These are phyloP conservation scores for Cepaea hortensis DNA, from an alignment of 2,888 invertebrate genomes.

Conservation along the genomic window DNA sequence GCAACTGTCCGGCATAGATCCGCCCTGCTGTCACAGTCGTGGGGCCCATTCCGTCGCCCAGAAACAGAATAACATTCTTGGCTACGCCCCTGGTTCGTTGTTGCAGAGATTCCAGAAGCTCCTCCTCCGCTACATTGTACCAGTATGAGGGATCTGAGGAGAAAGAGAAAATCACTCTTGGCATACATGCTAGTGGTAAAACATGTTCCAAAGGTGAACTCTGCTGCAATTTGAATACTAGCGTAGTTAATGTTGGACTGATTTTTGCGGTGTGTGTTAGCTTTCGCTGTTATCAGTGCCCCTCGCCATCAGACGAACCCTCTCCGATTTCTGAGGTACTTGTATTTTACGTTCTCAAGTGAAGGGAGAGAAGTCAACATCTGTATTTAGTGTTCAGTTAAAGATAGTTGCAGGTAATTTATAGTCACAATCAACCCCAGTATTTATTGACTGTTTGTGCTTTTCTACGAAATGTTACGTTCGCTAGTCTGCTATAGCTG, in stretches of 20 bases:
- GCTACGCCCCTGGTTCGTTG: constrained; percentile 73
- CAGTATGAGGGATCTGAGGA: constrained; percentile 44
- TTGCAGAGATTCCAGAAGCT: constrained; percentile 80
- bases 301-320: too few species aligned
- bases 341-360: neutral
- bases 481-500: neutral
- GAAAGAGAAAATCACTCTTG: neutral
- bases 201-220: neutral
- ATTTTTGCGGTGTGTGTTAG: too few species aligned
- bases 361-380: neutral
- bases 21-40: constrained; percentile 75
- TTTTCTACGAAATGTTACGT: neutral
- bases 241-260: neutral
- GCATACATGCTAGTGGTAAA: neutral
- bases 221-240: neutral
- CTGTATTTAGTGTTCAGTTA: neutral
- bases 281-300: too few species aligned
- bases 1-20: constrained; percentile 65
- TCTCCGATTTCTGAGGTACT: too few species aligned
- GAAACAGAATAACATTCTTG: constrained; percentile 62
- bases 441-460: too few species aligned
- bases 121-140: constrained; percentile 56
- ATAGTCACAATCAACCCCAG: too few species aligned
- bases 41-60: constrained; percentile 78
- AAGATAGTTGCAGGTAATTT: too few species aligned